Evolutionary conservation across 2,113 vertebrate species (phyloP).

Genomic region (Buteo buteo): DNA sequence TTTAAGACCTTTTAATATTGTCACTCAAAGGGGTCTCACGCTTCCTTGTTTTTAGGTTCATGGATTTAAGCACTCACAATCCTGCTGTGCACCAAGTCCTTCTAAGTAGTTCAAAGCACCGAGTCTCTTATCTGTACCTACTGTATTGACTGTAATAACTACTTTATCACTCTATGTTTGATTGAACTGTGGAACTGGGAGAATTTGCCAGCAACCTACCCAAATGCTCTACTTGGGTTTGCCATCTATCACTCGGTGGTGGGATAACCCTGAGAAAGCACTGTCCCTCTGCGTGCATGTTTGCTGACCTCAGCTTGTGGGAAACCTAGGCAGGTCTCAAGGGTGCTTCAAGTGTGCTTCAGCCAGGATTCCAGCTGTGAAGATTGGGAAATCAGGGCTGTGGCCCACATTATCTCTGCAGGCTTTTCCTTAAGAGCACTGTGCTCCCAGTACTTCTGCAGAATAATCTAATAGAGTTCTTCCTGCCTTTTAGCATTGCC

Average conservation of each 20-base stretch:
- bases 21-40: background rate
- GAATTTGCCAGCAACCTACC: background rate
- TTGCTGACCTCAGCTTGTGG: background rate
- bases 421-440: background rate
- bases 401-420: background rate
- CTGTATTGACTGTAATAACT: background rate
- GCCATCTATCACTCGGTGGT: background rate
- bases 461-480: background rate
- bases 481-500: background rate
- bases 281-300: background rate
- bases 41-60: background rate
- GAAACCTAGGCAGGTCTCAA: background rate
- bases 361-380: background rate
- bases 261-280: background rate
- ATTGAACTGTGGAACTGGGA: background rate
- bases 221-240: background rate
- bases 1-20: background rate
- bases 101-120: background rate
- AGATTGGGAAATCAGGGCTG: background rate
- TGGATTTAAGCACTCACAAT: background rate
- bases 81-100: background rate
- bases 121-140: background rate
- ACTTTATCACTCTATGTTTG: background rate
- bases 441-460: background rate
- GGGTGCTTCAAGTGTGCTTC: background rate